Percentiles rank a stretch among this genome's conserved stretches.
Conservation (phyloP, 2,888 invertebrate genomes). For the Hedychridium roseum region DNA sequence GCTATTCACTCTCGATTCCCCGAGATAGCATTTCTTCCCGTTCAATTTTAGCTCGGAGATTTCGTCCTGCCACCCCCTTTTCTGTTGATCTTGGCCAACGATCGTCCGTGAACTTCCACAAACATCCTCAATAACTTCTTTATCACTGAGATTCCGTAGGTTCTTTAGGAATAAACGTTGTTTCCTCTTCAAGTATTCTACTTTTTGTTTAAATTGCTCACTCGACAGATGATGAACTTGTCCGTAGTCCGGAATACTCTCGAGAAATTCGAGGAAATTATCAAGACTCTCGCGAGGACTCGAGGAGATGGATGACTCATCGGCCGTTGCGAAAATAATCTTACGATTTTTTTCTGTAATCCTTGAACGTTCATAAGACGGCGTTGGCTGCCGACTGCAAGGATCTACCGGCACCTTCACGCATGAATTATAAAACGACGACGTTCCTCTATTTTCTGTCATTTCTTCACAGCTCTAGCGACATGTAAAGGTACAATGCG, state of each 20-base stretch:
- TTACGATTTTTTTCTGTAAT: slow-evolving; percentile 37
- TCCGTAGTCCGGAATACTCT: slow-evolving; percentile 82
- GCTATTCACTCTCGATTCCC: slow-evolving; percentile 49
- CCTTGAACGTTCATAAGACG: slow-evolving; percentile 71
- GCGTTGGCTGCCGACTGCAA: slow-evolving; percentile 75
- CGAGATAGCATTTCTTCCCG: slow-evolving; percentile 55
- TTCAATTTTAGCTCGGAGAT: slow-evolving; percentile 44
- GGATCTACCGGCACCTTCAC: slow-evolving; percentile 78
- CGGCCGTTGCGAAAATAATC: slow-evolving; percentile 54
- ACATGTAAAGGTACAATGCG: no score
- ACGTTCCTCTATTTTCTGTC: slow-evolving; percentile 69
- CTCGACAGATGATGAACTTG: slow-evolving; percentile 80
- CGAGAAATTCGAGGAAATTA: slow-evolving; percentile 76
- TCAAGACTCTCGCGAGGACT: slow-evolving; percentile 64
- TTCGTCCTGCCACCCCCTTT: no score
- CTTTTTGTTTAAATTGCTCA: slow-evolving; percentile 77
- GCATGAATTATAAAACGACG: slow-evolving; percentile 77
- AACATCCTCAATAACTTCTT: slow-evolving; percentile 9
- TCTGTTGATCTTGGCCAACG: no score
- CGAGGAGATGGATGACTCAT: slow-evolving; percentile 11
- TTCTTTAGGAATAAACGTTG: slow-evolving; percentile 65
- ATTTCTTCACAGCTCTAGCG: no score
- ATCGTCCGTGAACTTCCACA: no score
- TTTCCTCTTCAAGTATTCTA: slow-evolving; percentile 73
- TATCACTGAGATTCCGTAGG: slow-evolving; percentile 58